Base-by-base conservation (phyloP, 2,113 vertebrate species). In the Phrynocephalus versicolor region DNA sequence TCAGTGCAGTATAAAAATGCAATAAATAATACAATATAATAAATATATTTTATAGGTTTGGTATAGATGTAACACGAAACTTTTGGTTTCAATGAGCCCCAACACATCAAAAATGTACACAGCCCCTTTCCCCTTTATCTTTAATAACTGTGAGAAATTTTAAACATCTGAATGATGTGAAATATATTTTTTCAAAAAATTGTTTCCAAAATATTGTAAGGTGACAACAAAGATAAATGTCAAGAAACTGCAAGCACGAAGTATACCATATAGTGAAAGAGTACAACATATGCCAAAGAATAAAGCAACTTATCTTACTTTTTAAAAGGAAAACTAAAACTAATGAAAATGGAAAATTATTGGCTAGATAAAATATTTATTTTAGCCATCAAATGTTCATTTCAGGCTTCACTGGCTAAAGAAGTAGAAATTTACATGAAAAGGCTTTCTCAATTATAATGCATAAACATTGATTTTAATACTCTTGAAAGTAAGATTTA, bases 341-440 rank as follows among this genome's bases (percentile, higher is more conserved):
- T 78, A 39, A 78, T 85, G 41, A 69, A 78, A 85, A 57, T 33
- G 15, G 83, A 78, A 85, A 70, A 23, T 35, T 76, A 76, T 35
- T 69, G 83, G 45, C 83, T 78, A 84, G 83, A 69, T 78, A 67
- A 77, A 84, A 77, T 84, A 57, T 78, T 85, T 85, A 78, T 85
- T 85, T 84, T 78, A 78, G 62, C 74, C 64, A 85, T 77, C 75
- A 69, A 78, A 51, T 57, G 51, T 77, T 78, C 64, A 85, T 85
- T 85, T 85, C 83, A 85, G 74, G 83, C 83, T 85, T 16, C 64
- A 85, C 83, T 85, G 75, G 83, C 7, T 85, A 78, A 70, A 85
- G 75, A 85, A 85, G 74, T 57, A 25, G 64, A 78, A 70, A 84
- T 78, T 67, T 78, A 78, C 67, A 85, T 77, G 83, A 51, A 78